Base-by-base conservation (phyloP, 2,888 invertebrate genomes). In the Metellina segmentata region DNA sequence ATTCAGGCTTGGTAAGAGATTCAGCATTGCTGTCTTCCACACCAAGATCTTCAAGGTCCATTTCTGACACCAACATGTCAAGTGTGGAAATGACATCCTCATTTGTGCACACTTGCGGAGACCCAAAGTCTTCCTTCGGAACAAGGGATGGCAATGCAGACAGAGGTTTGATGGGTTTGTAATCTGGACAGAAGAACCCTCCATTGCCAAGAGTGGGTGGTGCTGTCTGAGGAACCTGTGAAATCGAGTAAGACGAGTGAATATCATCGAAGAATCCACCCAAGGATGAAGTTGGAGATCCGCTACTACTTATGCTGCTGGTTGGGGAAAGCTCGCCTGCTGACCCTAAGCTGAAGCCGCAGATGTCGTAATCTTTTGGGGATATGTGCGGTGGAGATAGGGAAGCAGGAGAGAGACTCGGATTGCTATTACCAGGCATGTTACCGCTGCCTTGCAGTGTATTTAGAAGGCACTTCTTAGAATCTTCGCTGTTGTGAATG, bases 401-500 rank as follows among this genome's bases (percentile, higher is more conserved):
- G 8, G 83, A 94, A 85, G 93, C 94, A 7, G 81, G 81, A 1
- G 85, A 81, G 4, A 72, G 52, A 53, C 19, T 53, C 20, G 49
- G 53, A 86, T 78, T 90, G n/a, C 71, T 20, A 53, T 51, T 71
- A 8, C 49, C 82, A 6, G 90, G 71, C 5, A 71, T 34, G 48
- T 52, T 81, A 51, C 51, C 16, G 48, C 75, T 52, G 53, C 79
- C 88, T 48, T 86, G 86, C 71, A 89, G 78, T 34, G 81, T 89
- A 20, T 72, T 85, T 9, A 93, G 9, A 51, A 93, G 79, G 81
- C 83, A 89, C 81, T 93, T 93, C 83, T 92, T 93, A 1, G 91
- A 79, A 71, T 93, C 93, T 19, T 93, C 93, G 49, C 92, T 93
- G 95, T 99, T 92, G 94, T 94, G 99, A 92, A 99, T 98, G 95